phyloP scores from a whole-genome alignment of 2,888 invertebrate species.

The Nomada fucata region DNA sequence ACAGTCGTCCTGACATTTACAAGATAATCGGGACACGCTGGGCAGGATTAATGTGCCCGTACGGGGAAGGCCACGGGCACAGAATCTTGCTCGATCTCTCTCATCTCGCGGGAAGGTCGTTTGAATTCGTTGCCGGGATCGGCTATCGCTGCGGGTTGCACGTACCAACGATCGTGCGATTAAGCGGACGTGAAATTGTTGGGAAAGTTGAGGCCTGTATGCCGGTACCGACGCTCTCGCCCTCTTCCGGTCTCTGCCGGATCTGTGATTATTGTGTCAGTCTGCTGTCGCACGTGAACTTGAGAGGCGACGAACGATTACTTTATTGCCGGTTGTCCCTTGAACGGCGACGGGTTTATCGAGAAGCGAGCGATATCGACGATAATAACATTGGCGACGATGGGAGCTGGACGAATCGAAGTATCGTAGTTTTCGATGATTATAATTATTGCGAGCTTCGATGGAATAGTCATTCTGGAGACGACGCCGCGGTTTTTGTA shows the following conservation, averaged over 20 bases:
- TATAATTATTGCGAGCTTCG: no score
- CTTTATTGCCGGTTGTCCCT: not conserved
- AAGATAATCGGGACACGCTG: not conserved
- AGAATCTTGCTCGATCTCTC: not conserved
- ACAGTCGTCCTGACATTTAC: slow-evolving; percentile 36
- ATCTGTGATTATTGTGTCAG: slow-evolving; percentile 18
- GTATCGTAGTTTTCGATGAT: no score
- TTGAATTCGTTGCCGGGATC: not conserved
- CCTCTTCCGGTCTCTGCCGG: not conserved
- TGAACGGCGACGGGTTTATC: not conserved
- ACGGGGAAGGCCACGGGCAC: not conserved
- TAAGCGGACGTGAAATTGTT: slow-evolving; percentile 58
- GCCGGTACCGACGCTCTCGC: not conserved
- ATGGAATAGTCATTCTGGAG: no score
- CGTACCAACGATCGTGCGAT: slow-evolving; percentile 30
- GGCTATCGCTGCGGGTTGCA: not conserved
- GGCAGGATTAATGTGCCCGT: not conserved
- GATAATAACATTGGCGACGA: no score
- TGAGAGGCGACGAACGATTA: not conserved
- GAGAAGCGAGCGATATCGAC: no score
- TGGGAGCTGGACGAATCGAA: no score
- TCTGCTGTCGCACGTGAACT: slow-evolving; percentile 28
- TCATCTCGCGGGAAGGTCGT: not conserved
- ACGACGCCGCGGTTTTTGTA: no score
- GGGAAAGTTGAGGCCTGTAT: slow-evolving; percentile 47